Evolutionary conservation across 2,888 invertebrate genomes (phyloP), one percentile per base, ranked within the genome.

Genomic region (Sisyra nigra): DNA sequence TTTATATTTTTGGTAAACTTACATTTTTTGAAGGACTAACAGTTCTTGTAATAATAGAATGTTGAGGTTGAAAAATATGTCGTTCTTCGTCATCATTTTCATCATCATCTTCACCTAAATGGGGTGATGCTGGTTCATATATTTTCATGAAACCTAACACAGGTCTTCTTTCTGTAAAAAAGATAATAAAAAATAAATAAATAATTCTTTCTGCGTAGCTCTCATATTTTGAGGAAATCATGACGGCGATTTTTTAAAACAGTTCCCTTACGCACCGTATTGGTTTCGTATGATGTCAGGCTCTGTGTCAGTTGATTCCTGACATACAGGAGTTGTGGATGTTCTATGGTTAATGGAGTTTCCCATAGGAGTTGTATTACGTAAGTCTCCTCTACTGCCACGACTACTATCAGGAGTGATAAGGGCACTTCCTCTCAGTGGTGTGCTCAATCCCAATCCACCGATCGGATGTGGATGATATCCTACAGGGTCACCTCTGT

Each of bases 201-300:
- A 11, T 34, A n/a, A 44, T 38, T 41, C 41, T 7, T 24, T 24
- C 24, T 7, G 7, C 3, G 24, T 24, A 24, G n/a, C n/a, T n/a
- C n/a, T 24, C 7, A 24, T 5, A 5, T 24, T 24, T 24, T 5
- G 5, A 24, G 7, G 7, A 3, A 35, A 35, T n/a, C 9, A 35
- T 11, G 8, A 9, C 11, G 17, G 19, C 15, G 15, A 15, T 6
- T 9, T 37, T 37, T 15, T 6, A 37, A 13, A 37, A 39, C 24
- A 42, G 61, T 76, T 72, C 56, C n/a, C n/a, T n/a, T n/a, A n/a
- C n/a, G n/a, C n/a, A 87, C 87, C 86, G 65, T 86, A 85, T 63
- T 87, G 80, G 68, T 82, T 84, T 50, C 86, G 81, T 63, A 87
- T 86, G 54, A 87, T 84, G 63, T 87, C 87, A 38, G 87, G 86